phyloP scores from a whole-genome alignment of 2,888 invertebrate genomes.

The Ceraclea dissimilis region DNA sequence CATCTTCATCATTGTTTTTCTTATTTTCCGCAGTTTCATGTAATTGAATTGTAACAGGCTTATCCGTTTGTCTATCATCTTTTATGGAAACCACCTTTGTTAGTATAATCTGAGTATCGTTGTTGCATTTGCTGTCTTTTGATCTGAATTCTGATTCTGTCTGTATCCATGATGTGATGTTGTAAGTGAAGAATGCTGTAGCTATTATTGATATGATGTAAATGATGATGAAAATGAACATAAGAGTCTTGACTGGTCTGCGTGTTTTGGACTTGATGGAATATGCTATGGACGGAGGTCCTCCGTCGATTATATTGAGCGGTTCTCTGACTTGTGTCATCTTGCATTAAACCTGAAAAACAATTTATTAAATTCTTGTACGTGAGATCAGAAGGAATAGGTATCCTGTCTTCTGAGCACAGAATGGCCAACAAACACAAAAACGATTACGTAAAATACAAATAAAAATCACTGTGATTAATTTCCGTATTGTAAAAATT shows the following conservation, averaged over 20 bases:
- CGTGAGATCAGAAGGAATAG: neutral
- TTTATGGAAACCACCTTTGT: too few species aligned
- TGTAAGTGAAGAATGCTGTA: conserved; percentile 69
- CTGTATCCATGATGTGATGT: conserved; percentile 58
- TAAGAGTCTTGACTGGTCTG: conserved; percentile 56
- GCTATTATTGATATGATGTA: conserved; percentile 59
- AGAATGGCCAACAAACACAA: too few species aligned
- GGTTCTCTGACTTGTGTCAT: conserved; percentile 46
- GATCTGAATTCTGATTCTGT: conserved; percentile 39
- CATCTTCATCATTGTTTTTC: conserved; percentile 26
- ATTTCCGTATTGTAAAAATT: too few species aligned
- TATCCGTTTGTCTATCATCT: too few species aligned
- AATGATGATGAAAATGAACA: conserved; percentile 53
- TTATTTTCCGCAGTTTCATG: conserved; percentile 28
- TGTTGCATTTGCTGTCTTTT: conserved; percentile 27
- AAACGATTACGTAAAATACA: too few species aligned
- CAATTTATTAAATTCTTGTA: neutral
- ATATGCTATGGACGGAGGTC: conserved; percentile 54
- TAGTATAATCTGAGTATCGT: too few species aligned
- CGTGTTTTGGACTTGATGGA: conserved; percentile 54
- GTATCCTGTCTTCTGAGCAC: too few species aligned
- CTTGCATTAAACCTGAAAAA: conserved; percentile 18
- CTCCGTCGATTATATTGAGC: conserved; percentile 53
- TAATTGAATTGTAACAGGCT: too few species aligned
- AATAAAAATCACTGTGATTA: too few species aligned